phyloP scores from a whole-genome alignment of 2,888 invertebrate species.

The Thera obeliscata region DNA sequence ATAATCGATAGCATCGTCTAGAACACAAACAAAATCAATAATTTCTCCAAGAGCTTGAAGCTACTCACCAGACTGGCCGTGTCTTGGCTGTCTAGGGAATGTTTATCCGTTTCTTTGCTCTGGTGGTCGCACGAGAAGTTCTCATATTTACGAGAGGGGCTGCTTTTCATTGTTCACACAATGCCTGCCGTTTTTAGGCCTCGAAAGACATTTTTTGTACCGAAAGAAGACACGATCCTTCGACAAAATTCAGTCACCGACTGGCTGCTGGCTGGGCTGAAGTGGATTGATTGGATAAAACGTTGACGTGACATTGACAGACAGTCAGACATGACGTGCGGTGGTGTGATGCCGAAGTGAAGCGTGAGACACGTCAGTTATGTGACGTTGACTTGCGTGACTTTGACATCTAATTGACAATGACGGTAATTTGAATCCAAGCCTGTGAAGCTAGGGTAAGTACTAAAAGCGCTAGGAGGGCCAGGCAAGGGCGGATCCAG shows the following conservation, averaged over 20 bases:
- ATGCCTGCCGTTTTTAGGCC: constrained; percentile 66
- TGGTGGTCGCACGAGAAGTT: constrained; percentile 77
- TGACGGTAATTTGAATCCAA: not conserved
- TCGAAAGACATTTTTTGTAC: constrained; percentile 73
- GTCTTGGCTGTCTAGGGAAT: constrained; percentile 81
- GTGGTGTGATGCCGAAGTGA: too few relatives aligned
- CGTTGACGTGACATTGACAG: too few relatives aligned
- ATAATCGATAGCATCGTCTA: constrained; percentile 71
- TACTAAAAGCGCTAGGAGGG: too few relatives aligned
- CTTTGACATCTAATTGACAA: not conserved
- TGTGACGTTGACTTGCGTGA: not conserved
- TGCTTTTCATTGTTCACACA: constrained; percentile 81
- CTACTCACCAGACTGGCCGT: constrained; percentile 81
- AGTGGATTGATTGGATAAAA: too few relatives aligned
- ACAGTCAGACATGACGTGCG: too few relatives aligned
- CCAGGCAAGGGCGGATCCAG: too few relatives aligned
- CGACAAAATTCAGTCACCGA: constrained; percentile 60
- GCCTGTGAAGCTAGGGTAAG: too few relatives aligned
- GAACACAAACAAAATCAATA: constrained; percentile 44
- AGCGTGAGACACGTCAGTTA: too few relatives aligned
- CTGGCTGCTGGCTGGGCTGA: constrained; percentile 24
- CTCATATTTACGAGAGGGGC: constrained; percentile 81
- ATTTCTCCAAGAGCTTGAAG: constrained; percentile 48
- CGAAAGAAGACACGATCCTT: constrained; percentile 64
- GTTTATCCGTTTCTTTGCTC: constrained; percentile 79